Evolutionary conservation across 2,888 invertebrate species (phyloP).

Genomic region (Salticus scenicus): DNA sequence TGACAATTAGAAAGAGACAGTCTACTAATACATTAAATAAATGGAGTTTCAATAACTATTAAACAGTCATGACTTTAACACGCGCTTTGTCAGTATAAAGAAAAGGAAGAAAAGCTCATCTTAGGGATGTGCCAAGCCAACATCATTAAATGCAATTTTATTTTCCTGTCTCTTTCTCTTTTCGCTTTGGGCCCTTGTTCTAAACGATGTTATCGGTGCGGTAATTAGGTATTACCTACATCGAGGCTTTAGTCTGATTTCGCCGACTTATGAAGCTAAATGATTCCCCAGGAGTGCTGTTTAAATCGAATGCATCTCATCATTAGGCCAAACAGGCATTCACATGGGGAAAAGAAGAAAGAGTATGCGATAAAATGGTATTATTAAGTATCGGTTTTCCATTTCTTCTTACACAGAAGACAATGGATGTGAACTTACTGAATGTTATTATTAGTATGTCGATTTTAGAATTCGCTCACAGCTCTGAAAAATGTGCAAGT

Average conservation of each 20-base stretch:
- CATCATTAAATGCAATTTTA: conserved; percentile 54
- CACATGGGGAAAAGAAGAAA: not conserved
- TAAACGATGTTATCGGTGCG: conserved; percentile 62
- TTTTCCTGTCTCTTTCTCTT: conserved; percentile 20
- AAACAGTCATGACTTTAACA: conserved; percentile 57
- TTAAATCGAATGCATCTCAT: conserved; percentile 56
- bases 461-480: too few relatives aligned
- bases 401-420: not conserved
- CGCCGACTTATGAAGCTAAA: conserved; percentile 66
- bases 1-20: too few relatives aligned
- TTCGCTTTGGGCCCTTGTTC: conserved; percentile 53
- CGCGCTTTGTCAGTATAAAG: conserved; percentile 24
- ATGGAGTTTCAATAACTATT: conserved; percentile 25
- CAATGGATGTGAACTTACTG: too few relatives aligned
- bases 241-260: conserved; percentile 64
- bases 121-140: conserved; percentile 33
- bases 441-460: too few relatives aligned
- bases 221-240: conserved; percentile 70
- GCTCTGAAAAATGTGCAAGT: too few relatives aligned
- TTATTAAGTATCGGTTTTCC: not conserved
- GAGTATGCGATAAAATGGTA: conserved; percentile 26
- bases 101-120: conserved; percentile 19
- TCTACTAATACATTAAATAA: conserved; percentile 21
- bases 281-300: conserved; percentile 55
- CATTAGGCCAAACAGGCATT: conserved; percentile 35